These are phyloP conservation scores for Sciurus carolinensis DNA, from an alignment of 2,797 vertebrate species.

Conservation along the genomic window DNA sequence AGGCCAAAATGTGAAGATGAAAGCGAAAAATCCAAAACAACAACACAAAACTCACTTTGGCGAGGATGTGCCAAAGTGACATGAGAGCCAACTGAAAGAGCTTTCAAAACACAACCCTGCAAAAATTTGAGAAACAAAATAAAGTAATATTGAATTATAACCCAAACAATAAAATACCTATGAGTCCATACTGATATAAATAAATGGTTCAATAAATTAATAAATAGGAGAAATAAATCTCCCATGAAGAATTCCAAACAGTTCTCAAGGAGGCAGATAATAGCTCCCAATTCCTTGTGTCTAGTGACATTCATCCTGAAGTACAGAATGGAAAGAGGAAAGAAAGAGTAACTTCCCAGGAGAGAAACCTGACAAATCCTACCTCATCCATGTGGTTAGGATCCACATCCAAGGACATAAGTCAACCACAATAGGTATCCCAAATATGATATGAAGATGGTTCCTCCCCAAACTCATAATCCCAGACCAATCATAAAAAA, in stretches of 20 bases:
- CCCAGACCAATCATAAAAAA: background rate
- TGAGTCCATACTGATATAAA: slow-evolving; percentile 16
- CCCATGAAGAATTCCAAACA: slow-evolving; percentile 5
- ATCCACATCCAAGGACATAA: background rate
- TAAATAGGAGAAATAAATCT: slow-evolving; percentile 47
- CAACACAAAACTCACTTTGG: background rate
- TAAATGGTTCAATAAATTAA: slow-evolving; percentile 60
- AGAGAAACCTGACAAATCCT: background rate
- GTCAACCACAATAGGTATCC: background rate
- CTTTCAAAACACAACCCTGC: slow-evolving; percentile 12
- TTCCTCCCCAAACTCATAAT: background rate
- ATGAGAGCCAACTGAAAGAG: background rate
- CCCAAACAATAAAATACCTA: slow-evolving; percentile 47
- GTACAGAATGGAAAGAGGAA: background rate
- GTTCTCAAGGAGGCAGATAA: background rate
- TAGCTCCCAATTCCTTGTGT: background rate
- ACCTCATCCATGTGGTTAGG: background rate
- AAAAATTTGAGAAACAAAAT: slow-evolving; percentile 42
- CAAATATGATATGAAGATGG: background rate
- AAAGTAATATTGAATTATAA: slow-evolving; percentile 48
- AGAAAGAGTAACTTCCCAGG: background rate
- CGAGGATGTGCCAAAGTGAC: background rate
- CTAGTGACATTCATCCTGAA: background rate
- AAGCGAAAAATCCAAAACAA: background rate
- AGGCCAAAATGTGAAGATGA: background rate